Base-by-base conservation (phyloP, 2,888 invertebrate species). In the Drosophila neotestacea region DNA sequence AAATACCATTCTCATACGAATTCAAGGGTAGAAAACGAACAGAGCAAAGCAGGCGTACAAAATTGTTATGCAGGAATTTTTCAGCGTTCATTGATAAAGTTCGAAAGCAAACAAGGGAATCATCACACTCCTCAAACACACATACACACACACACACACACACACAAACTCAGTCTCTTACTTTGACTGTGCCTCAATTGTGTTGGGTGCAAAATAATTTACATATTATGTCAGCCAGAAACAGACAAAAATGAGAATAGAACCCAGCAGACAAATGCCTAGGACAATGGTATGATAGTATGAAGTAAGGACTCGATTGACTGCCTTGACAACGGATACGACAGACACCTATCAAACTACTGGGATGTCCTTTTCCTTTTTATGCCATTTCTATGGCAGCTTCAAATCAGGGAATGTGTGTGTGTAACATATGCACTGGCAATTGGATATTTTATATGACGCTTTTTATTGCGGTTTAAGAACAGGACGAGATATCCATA, bases 11-110 rank as follows among this genome's bases (percentile, higher is more conserved):
- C n/a, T n/a, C 0, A 13, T 55, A 9, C 1, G 0, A 28, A 38
- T 22, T 6, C n/a, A 4, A 47, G 70, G 7, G 69, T 47, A 69
- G 27, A 41, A 6, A 30, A 7, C 13, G 32, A 42, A 27, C 16
- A 39, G 41, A 54, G 13, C 9, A 39, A 41, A 30, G 47, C 63
- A 61, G 2, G 30, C 52, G 39, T 41, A 39, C 47, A 58, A 66
- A 66, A 80, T 73, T 80, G 65, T 32, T 72, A 70, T 73, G 62
- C 79, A 73, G 71, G 86, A 84, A 84, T 88, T 82, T 69, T 67
- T 67, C 69, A 46, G 68, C 73, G 78, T 78, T 88, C 78, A 80
- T 80, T 85, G 79, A 74, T 73, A 74, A 88, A 84, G 76, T 85
- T 85, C 59, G 66, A 59, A 59, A 48, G 80, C 77, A 60, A 76